Conservation (phyloP, 2,113 vertebrate genomes). For the Pampusana beccarii region DNA sequence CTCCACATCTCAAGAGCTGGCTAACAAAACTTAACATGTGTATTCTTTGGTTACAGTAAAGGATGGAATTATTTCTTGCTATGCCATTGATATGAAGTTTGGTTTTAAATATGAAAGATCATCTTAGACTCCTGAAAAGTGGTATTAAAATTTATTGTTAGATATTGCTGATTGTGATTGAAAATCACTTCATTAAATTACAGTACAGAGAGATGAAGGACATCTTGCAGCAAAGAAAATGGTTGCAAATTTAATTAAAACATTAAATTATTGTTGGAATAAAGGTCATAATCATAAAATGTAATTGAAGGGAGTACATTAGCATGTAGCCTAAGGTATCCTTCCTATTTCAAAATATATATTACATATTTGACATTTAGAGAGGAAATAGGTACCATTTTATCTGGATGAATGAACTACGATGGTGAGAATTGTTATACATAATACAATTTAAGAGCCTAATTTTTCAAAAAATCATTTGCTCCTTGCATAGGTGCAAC, state of each 20-base stretch:
- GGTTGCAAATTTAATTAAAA: constrained; percentile 74
- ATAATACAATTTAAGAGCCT: neutral
- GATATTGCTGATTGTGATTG: constrained; percentile 47
- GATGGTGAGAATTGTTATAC: constrained; percentile 17
- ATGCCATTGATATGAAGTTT: neutral
- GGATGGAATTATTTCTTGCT: neutral
- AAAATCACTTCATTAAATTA: constrained; percentile 70
- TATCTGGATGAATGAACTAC: constrained; percentile 42
- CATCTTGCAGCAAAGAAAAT: constrained; percentile 63
- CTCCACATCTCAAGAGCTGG: neutral
- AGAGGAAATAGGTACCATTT: constrained; percentile 50
- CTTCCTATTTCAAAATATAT: constrained; percentile 47
- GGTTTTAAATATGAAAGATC: constrained; percentile 13
- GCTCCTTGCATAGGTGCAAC: neutral
- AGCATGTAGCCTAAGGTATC: constrained; percentile 49
- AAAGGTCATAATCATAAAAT: constrained; percentile 73
- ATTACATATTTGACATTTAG: constrained; percentile 65
- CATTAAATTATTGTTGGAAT: constrained; percentile 72
- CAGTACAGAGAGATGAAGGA: constrained; percentile 48
- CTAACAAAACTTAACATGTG: neutral
- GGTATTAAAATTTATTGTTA: constrained; percentile 45
- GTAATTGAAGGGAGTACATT: constrained; percentile 69
- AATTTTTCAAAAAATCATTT: constrained; percentile 55
- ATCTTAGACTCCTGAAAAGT: constrained; percentile 12
- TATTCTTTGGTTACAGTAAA: neutral